These are phyloP conservation scores for Morone chrysops DNA, from an alignment of 2,113 vertebrate species.

Conservation along the genomic window DNA sequence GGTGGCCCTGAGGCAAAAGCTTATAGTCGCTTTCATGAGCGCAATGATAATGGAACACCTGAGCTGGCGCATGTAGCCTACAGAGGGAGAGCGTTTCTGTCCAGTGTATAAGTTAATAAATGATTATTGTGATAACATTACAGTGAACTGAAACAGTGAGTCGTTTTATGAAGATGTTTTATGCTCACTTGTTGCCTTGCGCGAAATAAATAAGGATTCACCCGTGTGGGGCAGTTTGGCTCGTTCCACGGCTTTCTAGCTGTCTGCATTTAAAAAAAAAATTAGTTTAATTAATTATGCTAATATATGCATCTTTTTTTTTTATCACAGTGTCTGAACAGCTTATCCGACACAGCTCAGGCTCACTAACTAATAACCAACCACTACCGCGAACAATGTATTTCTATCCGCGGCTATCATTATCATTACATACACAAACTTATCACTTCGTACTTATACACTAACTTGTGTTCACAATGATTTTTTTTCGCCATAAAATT, in stretches of 20 bases:
- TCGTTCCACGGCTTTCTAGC: not conserved
- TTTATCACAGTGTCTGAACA: no score
- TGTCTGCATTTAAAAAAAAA: not conserved
- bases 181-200: not conserved
- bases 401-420: not conserved
- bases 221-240: not conserved
- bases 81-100: constrained; percentile 2
- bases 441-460: not conserved
- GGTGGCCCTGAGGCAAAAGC: constrained; percentile 55
- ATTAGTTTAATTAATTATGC: not conserved
- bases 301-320: not conserved
- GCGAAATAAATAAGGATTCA: fast-evolving
- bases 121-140: not conserved
- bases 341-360: not conserved
- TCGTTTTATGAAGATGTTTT: not conserved
- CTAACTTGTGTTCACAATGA: not conserved
- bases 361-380: not conserved
- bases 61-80: not conserved
- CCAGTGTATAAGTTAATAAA: not conserved
- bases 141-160: not conserved
- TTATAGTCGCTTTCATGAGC: constrained; percentile 43
- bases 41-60: constrained; percentile 50
- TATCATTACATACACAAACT: not conserved
- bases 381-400: not conserved
- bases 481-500: not conserved